phyloP scores from a whole-genome alignment of 1,140 invertebrate genomes.

The Drosophila baimaii region DNA sequence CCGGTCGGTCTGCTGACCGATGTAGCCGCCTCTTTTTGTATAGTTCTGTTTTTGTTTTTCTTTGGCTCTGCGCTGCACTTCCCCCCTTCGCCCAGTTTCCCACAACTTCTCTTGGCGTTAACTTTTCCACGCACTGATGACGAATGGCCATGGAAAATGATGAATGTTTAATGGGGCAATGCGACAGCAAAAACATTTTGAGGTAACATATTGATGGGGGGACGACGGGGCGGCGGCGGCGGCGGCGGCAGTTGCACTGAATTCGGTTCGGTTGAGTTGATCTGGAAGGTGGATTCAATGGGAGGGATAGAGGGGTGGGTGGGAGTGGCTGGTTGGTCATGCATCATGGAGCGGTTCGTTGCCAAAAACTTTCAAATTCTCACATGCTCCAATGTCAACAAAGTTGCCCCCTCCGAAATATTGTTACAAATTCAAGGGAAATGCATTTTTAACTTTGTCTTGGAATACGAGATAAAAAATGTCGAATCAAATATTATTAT shows the following conservation, averaged over 20 bases:
- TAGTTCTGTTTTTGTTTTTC: conserved; percentile 24
- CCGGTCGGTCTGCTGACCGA: conserved; percentile 28
- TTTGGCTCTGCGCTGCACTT: conserved; percentile 5
- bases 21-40: conserved; percentile 28
- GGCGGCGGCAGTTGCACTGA: conserved; percentile 13
- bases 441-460: conserved; percentile 31
- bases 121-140: conserved; percentile 75
- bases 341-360: conserved; percentile 32
- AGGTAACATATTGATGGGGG: conserved; percentile 54
- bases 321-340: conserved; percentile 18
- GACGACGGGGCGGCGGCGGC: too few relatives aligned
- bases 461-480: conserved; percentile 2
- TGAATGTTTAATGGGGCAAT: conserved; percentile 78
- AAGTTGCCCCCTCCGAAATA: conserved; percentile 30
- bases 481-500: not conserved
- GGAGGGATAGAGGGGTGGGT: conserved; percentile 10
- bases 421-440: conserved; percentile 37
- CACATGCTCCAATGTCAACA: conserved; percentile 43
- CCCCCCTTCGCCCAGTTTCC: conserved; percentile 2
- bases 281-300: not conserved
- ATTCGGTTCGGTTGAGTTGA: conserved; percentile 18
- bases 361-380: conserved; percentile 44
- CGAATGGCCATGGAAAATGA: conserved; percentile 76
- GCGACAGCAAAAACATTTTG: conserved; percentile 63
- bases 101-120: conserved; percentile 40